Evolutionary conservation across 2,888 invertebrate species (phyloP).

Genomic region (Hydraecia micacea): DNA sequence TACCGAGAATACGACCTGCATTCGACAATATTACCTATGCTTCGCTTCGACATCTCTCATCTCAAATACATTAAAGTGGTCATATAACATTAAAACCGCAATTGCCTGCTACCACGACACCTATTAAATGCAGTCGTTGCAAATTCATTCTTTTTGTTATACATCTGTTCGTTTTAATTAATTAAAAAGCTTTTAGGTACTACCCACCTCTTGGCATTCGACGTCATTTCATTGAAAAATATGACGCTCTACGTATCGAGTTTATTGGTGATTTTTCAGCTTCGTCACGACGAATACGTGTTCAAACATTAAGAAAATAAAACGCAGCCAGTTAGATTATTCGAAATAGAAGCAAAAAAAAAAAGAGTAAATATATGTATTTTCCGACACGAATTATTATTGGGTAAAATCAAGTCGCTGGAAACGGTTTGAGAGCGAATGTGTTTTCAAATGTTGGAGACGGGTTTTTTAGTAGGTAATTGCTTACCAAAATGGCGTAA

Average conservation of each 20-base stretch:
- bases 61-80: slow-evolving; percentile 57
- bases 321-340: slow-evolving; percentile 46
- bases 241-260: slow-evolving; percentile 25
- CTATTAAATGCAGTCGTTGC: slow-evolving; percentile 46
- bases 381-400: slow-evolving; percentile 14
- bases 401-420: slow-evolving; percentile 21
- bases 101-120: slow-evolving; percentile 34
- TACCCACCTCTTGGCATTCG: slow-evolving; percentile 16
- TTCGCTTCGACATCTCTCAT: not conserved
- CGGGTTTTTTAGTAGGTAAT: not conserved
- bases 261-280: slow-evolving; percentile 51
- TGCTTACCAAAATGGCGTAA: not conserved
- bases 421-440: slow-evolving; percentile 21
- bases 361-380: slow-evolving; percentile 24
- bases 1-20: too few species aligned
- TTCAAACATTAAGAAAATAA: slow-evolving; percentile 50
- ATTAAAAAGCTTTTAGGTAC: slow-evolving; percentile 58
- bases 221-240: slow-evolving; percentile 41
- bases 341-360: slow-evolving; percentile 23
- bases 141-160: slow-evolving; percentile 27
- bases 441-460: slow-evolving; percentile 14
- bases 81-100: slow-evolving; percentile 59
- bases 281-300: slow-evolving; percentile 23
- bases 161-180: slow-evolving; percentile 38
- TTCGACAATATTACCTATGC: not conserved